phyloP scores from a whole-genome alignment of 2,888 invertebrate genomes.

The Drosophila longiperda region DNA sequence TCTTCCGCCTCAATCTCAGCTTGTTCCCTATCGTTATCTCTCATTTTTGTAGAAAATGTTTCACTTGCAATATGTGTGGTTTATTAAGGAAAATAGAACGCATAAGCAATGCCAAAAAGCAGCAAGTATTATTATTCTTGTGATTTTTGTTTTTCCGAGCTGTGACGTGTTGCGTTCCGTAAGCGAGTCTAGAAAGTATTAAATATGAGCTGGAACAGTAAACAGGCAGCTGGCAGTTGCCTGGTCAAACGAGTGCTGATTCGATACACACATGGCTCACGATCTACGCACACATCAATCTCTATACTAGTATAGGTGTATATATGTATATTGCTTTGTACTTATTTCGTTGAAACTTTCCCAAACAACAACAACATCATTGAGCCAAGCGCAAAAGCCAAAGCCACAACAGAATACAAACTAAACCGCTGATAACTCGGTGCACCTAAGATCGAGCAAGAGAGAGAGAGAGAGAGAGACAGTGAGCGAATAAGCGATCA shows the following conservation, averaged over 20 bases:
- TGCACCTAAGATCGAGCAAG: conserved; percentile 43
- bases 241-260: conserved; percentile 74
- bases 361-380: conserved; percentile 58
- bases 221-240: conserved; percentile 31
- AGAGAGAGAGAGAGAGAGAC: conserved; percentile 14
- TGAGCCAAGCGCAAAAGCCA: conserved; percentile 34
- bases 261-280: conserved; percentile 45
- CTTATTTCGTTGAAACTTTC: conserved; percentile 66
- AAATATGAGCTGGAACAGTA: conserved; percentile 51
- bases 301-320: background rate
- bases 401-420: conserved; percentile 40
- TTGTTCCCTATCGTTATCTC: conserved; percentile 33
- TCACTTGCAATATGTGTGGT: conserved; percentile 2
- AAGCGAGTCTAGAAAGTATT: conserved; percentile 76
- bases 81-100: background rate
- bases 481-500: background rate
- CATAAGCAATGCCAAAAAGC: conserved; percentile 6
- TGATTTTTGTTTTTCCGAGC: conserved; percentile 30
- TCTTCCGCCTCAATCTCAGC: conserved; percentile 46
- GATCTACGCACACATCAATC: conserved; percentile 16
- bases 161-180: conserved; percentile 72
- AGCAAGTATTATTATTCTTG: conserved; percentile 26
- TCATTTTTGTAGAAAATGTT: conserved; percentile 42
- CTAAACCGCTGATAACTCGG: conserved; percentile 56
- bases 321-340: background rate